Evolutionary conservation across 2,888 invertebrate genomes (phyloP).

Genomic region (Gortyna flavago): DNA sequence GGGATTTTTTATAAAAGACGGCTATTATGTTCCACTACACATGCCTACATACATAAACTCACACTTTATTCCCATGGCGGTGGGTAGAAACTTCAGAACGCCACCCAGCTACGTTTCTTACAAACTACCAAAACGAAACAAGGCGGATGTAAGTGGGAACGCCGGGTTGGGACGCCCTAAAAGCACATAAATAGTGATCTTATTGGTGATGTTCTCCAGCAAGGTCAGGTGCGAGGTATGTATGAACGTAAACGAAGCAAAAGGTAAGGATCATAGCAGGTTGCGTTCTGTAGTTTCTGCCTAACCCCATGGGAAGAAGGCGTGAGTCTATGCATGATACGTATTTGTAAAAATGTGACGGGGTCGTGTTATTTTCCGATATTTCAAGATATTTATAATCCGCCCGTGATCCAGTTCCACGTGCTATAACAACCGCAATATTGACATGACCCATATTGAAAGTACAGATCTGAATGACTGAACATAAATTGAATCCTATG

Average conservation of each 20-base stretch:
- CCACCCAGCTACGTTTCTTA: not conserved
- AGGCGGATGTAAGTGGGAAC: not conserved
- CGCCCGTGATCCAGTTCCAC: slow-evolving; percentile 11
- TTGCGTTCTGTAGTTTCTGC: not conserved
- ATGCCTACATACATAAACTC: not conserved
- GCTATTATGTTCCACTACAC: not conserved
- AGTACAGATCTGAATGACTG: slow-evolving; percentile 13
- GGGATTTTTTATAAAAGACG: not conserved
- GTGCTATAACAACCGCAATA: slow-evolving; percentile 19
- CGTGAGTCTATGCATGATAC: not conserved
- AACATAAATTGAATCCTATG: slow-evolving; percentile 3
- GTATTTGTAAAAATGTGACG: not conserved
- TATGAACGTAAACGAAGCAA: not conserved
- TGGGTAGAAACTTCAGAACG: not conserved
- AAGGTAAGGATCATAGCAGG: not conserved
- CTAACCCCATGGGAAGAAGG: not conserved
- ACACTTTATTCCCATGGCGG: not conserved
- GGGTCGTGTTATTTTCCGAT: slow-evolving; percentile 2
- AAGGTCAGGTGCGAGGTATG: not conserved
- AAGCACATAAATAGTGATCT: not conserved
- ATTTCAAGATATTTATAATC: slow-evolving; percentile 17
- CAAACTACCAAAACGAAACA: not conserved
- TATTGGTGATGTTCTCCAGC: not conserved
- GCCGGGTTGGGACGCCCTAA: not conserved
- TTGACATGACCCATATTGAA: slow-evolving; percentile 20